A percentile compares a stretch with the other conserved stretches of the same genome.
Evolutionary conservation across 2,797 vertebrate species (phyloP).

Genomic region (Epinephelus coioides): DNA sequence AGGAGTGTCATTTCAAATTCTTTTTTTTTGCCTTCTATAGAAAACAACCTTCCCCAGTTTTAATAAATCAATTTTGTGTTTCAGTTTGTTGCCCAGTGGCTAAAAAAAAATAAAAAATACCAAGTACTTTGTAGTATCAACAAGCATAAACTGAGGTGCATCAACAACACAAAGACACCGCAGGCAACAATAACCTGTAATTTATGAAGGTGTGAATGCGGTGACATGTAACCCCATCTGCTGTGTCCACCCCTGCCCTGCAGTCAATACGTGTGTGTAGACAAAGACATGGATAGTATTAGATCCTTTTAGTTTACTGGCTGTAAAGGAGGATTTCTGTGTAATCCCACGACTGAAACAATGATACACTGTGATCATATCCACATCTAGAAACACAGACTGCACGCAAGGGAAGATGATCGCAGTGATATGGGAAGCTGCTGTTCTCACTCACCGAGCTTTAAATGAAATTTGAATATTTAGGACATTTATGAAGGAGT

Average conservation of each 20-base stretch:
- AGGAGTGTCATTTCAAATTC: too few species aligned
- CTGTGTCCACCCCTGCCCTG: constrained; percentile 47
- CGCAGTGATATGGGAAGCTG: not conserved
- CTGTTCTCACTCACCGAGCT: not conserved
- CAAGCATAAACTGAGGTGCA: not conserved
- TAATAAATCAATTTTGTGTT: too few species aligned
- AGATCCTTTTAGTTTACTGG: constrained; percentile 45
- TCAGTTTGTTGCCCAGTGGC: too few species aligned
- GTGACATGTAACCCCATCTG: constrained; percentile 46
- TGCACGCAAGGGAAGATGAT: not conserved
- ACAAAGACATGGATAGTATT: constrained; percentile 55
- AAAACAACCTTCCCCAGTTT: too few species aligned
- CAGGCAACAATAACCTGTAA: constrained; percentile 22
- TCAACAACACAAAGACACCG: not conserved
- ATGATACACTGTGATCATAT: not conserved
- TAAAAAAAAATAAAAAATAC: too few species aligned
- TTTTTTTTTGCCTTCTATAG: too few species aligned
- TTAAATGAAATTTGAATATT: not conserved
- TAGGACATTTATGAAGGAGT: accelerated
- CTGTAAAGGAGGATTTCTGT: constrained; percentile 7
- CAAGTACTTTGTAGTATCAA: not conserved
- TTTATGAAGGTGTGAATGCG: constrained; percentile 21
- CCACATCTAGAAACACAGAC: not conserved
- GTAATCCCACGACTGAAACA: constrained; percentile 16
- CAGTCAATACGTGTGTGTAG: constrained; percentile 5